A percentile compares a stretch with the other conserved stretches of the same genome.
phyloP scores from a whole-genome alignment of 2,888 invertebrate species.

The Drosophila merina region DNA sequence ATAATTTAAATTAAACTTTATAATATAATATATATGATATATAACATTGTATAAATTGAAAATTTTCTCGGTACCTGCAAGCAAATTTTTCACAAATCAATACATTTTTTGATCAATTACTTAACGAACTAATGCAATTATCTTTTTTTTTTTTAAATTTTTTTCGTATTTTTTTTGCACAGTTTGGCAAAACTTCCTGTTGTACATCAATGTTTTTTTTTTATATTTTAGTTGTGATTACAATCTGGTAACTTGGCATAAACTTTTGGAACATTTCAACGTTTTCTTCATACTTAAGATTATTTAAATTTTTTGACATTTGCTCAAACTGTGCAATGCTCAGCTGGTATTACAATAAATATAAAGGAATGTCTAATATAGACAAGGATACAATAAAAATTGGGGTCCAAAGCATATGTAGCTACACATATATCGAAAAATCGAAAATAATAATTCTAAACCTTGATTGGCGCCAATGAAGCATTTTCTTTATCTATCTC shows the following conservation, averaged over 20 bases:
- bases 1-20: conserved; percentile 64
- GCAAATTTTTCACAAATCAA: conserved; percentile 56
- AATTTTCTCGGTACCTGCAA: conserved; percentile 64
- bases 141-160: conserved; percentile 30
- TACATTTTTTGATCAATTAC: conserved; percentile 32
- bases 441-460: conserved; percentile 37
- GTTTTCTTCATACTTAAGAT: conserved; percentile 5
- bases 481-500: conserved; percentile 43
- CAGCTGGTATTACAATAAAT: conserved; percentile 50
- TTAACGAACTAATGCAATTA: conserved; percentile 44
- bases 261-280: conserved; percentile 29
- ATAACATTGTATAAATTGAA: conserved; percentile 69
- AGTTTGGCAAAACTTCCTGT: conserved; percentile 36
- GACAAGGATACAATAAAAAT: conserved; percentile 70
- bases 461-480: conserved; percentile 57
- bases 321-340: conserved; percentile 49
- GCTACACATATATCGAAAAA: conserved; percentile 50
- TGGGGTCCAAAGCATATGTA: conserved; percentile 64
- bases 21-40: conserved; percentile 59
- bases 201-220: background rate
- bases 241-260: conserved; percentile 45
- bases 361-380: conserved; percentile 75
- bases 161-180: conserved; percentile 48
- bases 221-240: conserved; percentile 29
- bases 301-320: conserved; percentile 30